Base-by-base conservation (phyloP, 2,113 vertebrate genomes). In the Rhineura floridana region DNA sequence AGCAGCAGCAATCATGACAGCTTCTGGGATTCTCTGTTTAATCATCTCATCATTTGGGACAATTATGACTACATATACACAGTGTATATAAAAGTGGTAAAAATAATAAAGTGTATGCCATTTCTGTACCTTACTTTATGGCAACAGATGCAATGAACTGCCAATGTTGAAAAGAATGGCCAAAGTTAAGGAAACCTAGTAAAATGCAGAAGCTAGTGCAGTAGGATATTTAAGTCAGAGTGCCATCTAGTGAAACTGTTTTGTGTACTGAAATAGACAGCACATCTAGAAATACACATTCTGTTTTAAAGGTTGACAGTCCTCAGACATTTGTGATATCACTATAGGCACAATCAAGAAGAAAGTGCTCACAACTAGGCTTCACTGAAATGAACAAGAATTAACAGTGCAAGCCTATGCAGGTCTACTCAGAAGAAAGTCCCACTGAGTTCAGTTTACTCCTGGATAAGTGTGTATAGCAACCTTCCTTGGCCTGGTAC, bases 241-340 rank as follows among this genome's bases (percentile, higher is more conserved):
- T 95, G 90, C 96, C 97, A 95, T 79, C 97, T 96, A 96, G 94
- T 91, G 97, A 93, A 90, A 92, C 21, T 72, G 83, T 1, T 0
- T 11, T 28, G 69, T 85, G 25, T 5, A 76, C 82, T 30, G 86
- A 84, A 88, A 15, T 88, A 15, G 39, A 52, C 30, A n/a, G 13
- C 25, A 8, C 12, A 69, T 3, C 8, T 1, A 42, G 11, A 23
- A 78, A 0, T 10, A 1, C n/a, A 33, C n/a, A 15, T 2, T 0
- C 1, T 44, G 2, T 2, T 4, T 87, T 77, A 67, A 89, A 89
- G 30, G 3, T 2, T 1, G 0, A 1, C 39, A 67, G 15, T 75
- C 70, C 1, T 59, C 52, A 62, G 81, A 50, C 0, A 82, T 87
- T 23, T 15, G 13, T 23, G 42, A 0, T 0, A 3, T 6, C 81